Evolutionary conservation across 2,797 vertebrate genomes (phyloP), one percentile per base, ranked within the genome.

Genomic region (Botia almorhae): DNA sequence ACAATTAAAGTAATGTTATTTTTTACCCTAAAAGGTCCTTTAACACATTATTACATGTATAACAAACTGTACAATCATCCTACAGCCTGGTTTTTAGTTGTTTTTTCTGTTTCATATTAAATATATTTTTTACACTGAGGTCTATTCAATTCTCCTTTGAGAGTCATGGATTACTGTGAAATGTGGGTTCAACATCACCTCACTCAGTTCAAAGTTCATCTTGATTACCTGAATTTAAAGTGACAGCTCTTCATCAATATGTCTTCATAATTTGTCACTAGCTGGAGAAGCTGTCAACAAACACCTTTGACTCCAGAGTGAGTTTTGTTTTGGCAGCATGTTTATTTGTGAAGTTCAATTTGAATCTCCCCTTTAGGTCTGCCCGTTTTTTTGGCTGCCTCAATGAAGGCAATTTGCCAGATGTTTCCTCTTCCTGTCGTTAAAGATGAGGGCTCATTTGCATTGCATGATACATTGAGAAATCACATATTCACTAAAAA

Each of bases 401-500:
- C 36, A 78, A 61, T 70, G 55, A 69, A 70, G 67, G 26, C 76
- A 70, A 78, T 61, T 78, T 78, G 76, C 65, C 76, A 78, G 76
- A 61, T 78, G 76, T 60, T 65, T 78, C 65, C 60, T 29, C 60
- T 63, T 63, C 26, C 60, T 21, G 60, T 2, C 60, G 14, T 29
- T 63, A 33, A 63, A 63, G 60, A 16, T 16, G 12, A 61, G 58
- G 21, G 4, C 58, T 61, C 23, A 61, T 63, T 63, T 63, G 23
- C 60, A 63, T 63, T 63, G 26, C 60, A 63, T 63, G 60, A 26
- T 29, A 63, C 60, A 16, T 17, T 63, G 60, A 63, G 60, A 51
- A 51, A 63, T 63, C 26, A 63, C 60, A 63, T 26, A 16, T 33
- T 33, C 11, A 29, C 26, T 7, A 29, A 63, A 63, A 63, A 63